Evolutionary conservation across 2,797 vertebrate species (phyloP).

Genomic region (Cuculus canorus): DNA sequence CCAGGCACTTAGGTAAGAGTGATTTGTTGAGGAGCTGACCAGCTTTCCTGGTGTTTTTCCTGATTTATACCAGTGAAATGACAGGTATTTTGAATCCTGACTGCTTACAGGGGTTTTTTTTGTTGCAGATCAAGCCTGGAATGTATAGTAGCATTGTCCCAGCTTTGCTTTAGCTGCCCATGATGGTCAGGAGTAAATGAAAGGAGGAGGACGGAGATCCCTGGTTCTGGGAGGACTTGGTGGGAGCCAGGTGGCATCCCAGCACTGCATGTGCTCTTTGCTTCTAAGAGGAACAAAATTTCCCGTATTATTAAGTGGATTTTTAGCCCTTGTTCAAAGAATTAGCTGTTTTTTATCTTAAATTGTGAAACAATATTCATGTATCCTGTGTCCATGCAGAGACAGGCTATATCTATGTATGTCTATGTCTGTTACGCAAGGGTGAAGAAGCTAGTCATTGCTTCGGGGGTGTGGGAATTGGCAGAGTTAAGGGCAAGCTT

Average conservation of each 20-base stretch:
- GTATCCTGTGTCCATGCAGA: background rate
- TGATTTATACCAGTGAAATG: background rate
- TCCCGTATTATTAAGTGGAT: background rate
- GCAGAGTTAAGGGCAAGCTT: background rate
- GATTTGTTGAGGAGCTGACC: background rate
- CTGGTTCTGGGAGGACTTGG: background rate
- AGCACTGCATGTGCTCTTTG: background rate
- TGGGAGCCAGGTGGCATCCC: background rate
- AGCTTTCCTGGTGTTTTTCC: background rate
- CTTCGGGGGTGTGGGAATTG: background rate
- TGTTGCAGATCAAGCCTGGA: background rate
- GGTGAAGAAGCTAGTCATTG: background rate
- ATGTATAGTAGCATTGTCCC: background rate
- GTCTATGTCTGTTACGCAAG: background rate
- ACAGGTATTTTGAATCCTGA: background rate
- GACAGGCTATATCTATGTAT: background rate
- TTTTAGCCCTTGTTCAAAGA: background rate
- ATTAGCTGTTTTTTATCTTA: background rate
- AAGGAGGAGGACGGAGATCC: background rate
- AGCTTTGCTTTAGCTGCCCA: background rate
- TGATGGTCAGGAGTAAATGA: background rate
- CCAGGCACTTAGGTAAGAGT: background rate
- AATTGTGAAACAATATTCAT: background rate
- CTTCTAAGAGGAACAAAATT: background rate
- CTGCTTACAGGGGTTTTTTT: background rate